phyloP scores from a whole-genome alignment of 2,113 vertebrate genomes.

The Polypterus bichir region DNA sequence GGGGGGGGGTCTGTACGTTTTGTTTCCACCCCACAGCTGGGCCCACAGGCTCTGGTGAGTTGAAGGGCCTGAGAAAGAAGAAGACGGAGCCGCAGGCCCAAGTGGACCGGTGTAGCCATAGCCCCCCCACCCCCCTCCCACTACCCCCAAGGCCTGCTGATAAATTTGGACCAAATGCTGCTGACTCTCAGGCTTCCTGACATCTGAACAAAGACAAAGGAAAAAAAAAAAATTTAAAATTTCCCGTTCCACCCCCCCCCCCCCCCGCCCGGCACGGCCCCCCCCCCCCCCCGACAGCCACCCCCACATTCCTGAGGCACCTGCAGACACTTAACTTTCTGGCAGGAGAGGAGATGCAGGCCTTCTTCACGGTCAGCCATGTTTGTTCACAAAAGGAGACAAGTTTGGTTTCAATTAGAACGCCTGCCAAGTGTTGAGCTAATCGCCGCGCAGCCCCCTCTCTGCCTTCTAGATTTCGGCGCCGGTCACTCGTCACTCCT shows the following conservation, averaged over 20 bases:
- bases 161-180: too few relatives aligned
- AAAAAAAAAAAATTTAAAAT: slow-evolving; percentile 19
- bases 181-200: too few relatives aligned
- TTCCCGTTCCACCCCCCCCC: slow-evolving; percentile 33
- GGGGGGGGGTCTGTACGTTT: too few relatives aligned
- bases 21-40: too few relatives aligned
- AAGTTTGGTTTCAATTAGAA: slow-evolving; percentile 76
- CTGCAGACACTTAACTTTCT: slow-evolving; percentile 71
- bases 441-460: slow-evolving; percentile 38
- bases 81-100: too few relatives aligned
- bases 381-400: slow-evolving; percentile 59
- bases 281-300: slow-evolving; percentile 28
- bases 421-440: slow-evolving; percentile 52
- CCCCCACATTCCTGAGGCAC: slow-evolving; percentile 68
- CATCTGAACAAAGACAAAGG: slow-evolving; percentile 23
- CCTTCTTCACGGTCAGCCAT: slow-evolving; percentile 51
- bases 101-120: too few relatives aligned
- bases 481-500: too few relatives aligned
- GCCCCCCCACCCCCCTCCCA: too few relatives aligned
- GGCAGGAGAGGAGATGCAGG: slow-evolving; percentile 38
- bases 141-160: too few relatives aligned
- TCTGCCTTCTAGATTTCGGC: slow-evolving; percentile 22
- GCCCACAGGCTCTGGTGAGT: too few relatives aligned
- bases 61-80: too few relatives aligned
- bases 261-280: slow-evolving; percentile 3